phyloP scores from a whole-genome alignment of 1,140 invertebrate genomes.

The Pseudomyrmex sp. region DNA sequence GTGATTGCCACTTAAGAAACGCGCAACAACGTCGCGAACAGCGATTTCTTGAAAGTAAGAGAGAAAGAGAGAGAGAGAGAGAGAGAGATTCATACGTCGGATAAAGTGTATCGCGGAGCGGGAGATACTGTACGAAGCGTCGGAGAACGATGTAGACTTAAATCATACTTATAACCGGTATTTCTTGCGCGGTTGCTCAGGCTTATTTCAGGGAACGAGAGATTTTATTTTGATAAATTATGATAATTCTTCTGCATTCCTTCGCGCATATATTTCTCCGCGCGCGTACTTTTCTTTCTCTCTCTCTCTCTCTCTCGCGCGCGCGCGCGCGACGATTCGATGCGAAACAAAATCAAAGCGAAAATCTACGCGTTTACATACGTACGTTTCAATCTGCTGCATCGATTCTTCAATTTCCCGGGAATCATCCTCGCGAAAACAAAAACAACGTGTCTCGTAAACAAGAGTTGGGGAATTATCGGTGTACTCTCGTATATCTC shows the following conservation, averaged over 20 bases:
- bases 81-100: not conserved
- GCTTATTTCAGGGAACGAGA: not conserved
- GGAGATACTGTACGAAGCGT: constrained; percentile 9
- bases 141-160: constrained; percentile 22
- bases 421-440: not conserved
- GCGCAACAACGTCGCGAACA: constrained; percentile 36
- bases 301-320: too few species aligned
- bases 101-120: constrained; percentile 29
- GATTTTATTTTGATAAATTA: not conserved
- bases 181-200: constrained; percentile 8
- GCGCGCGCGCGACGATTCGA: too few species aligned
- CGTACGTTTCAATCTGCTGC: too few species aligned
- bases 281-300: not conserved
- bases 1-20: constrained; percentile 34
- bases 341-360: too few species aligned
- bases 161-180: constrained; percentile 31
- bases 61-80: too few species aligned
- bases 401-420: constrained; percentile 25
- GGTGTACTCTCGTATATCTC: constrained; percentile 27
- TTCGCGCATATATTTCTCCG: not conserved
- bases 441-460: constrained; percentile 15
- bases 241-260: too few species aligned
- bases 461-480: constrained; percentile 37
- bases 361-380: too few species aligned
- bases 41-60: not conserved